Evolutionary conservation across 2,888 invertebrate species (phyloP).

Genomic region (Cosmopolites sordidus): DNA sequence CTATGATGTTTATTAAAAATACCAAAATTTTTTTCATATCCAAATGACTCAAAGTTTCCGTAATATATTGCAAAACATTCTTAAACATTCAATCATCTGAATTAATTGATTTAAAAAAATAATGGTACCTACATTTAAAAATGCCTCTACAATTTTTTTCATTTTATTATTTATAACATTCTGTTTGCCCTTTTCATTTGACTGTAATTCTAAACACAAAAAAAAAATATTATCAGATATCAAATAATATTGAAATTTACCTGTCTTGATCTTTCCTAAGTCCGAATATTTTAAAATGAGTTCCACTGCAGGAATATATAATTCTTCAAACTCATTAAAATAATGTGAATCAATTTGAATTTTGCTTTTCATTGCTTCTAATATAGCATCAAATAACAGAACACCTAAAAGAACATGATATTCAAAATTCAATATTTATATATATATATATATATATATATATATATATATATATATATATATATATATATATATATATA

Average conservation of each 20-base stretch:
- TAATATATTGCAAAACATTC: conserved; percentile 28
- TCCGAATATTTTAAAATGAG: conserved; percentile 18
- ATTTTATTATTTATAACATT: conserved; percentile 19
- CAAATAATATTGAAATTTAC: no score
- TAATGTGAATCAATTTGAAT: background rate
- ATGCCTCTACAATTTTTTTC: conserved; percentile 33
- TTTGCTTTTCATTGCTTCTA: background rate
- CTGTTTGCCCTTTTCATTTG: no score
- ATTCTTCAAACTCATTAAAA: conserved; percentile 16
- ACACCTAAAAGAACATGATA: conserved; percentile 1
- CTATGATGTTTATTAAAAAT: conserved; percentile 30
- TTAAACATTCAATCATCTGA: no score
- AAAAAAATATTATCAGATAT: no score
- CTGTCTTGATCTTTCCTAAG: no score
- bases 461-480: no score
- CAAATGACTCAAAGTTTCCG: conserved; percentile 9
- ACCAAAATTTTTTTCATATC: conserved; percentile 25
- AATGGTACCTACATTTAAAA: conserved; percentile 38
- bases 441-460: no score
- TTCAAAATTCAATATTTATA: no score
- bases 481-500: no score
- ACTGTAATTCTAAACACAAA: no score
- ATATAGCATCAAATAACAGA: conserved; percentile 13
- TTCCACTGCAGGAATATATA: conserved; percentile 23
- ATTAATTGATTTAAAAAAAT: no score